Conservation (phyloP, 2,797 vertebrate genomes). For the Telmatherina bonti region DNA sequence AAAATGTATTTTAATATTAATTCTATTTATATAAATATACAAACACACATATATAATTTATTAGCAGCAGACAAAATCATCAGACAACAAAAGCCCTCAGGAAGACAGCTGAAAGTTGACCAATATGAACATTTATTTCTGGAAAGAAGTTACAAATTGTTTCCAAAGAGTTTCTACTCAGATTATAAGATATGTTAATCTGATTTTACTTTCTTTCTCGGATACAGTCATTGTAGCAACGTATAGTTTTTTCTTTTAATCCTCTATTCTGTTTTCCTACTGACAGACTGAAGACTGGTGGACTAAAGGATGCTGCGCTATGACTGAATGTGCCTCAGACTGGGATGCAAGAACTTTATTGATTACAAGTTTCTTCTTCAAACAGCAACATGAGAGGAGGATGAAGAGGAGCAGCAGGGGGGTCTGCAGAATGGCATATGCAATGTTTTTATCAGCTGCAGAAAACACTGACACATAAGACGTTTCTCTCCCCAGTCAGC, state of each 20-base stretch:
- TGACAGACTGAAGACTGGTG: constrained; percentile 74
- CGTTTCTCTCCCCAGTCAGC: background rate
- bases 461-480: constrained; percentile 2
- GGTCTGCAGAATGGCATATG: constrained; percentile 31
- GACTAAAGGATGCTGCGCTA: constrained; percentile 82
- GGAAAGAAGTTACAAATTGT: constrained; percentile 87
- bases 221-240: constrained; percentile 81
- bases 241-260: constrained; percentile 72
- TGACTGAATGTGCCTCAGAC: constrained; percentile 81
- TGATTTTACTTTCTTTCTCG: constrained; percentile 76
- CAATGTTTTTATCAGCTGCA: constrained; percentile 35
- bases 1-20: too few relatives aligned
- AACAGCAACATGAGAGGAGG: constrained; percentile 81
- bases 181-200: constrained; percentile 82
- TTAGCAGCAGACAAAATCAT: background rate
- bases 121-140: constrained; percentile 89
- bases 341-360: constrained; percentile 75
- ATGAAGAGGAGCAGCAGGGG: constrained; percentile 68
- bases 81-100: constrained; percentile 6
- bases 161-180: constrained; percentile 88
- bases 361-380: constrained; percentile 71
- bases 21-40: too few relatives aligned
- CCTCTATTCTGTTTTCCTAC: constrained; percentile 77
- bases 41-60: too few relatives aligned
- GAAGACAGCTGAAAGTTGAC: constrained; percentile 69